Base-by-base conservation (phyloP, 2,888 invertebrate genomes). In the Steinernema carpocapsae region DNA sequence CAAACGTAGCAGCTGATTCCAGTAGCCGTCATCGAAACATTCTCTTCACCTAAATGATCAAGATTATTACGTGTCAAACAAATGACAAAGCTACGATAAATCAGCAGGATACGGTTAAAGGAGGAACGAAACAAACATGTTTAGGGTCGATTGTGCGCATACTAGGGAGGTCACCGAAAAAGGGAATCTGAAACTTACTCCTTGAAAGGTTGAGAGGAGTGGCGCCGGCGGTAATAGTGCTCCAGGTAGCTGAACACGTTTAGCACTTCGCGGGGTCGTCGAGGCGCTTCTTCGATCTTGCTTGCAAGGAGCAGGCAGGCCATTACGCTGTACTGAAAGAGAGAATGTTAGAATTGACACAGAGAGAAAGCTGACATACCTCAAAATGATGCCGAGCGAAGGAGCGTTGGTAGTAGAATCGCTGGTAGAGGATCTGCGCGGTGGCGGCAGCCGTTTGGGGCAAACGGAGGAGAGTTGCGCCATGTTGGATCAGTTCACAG, bases 1-100 rank as follows among this genome's bases (percentile, higher is more conserved):
- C 10, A 43, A 26, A 56, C 56, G 56, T 26, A 56, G 14, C 56
- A 43, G 56, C 26, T 56, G 56, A 26, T 14, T 26, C 56, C 22
- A 56, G 56, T 19, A 56, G 56, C 56, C 56, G 56, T 26, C 56
- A 56, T 56, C 56, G 56, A 26, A 26, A 56, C 56, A 56, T 56
- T 56, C 56, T 56, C 56, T 56, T 56, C 56, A 26, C 56, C 56
- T 56, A 56, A 26, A 56, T 56, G 26, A 17, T 56, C 56, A 56
- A 56, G 56, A 56, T 56, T 56, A 56, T 56, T 56, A 22, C 56
- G 26, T 14, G 22, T 26, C 22, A 26, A 26, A 26, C 6, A 6
- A 56, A 56, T 14, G 24, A 6, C n/a, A 3, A 48, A 17, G 48
- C 6, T 19, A 17, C 17, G n/a, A 4, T 6, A 10, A 4, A 6